Conservation (phyloP, 2,113 vertebrate genomes). For the Hipposideros armiger region DNA sequence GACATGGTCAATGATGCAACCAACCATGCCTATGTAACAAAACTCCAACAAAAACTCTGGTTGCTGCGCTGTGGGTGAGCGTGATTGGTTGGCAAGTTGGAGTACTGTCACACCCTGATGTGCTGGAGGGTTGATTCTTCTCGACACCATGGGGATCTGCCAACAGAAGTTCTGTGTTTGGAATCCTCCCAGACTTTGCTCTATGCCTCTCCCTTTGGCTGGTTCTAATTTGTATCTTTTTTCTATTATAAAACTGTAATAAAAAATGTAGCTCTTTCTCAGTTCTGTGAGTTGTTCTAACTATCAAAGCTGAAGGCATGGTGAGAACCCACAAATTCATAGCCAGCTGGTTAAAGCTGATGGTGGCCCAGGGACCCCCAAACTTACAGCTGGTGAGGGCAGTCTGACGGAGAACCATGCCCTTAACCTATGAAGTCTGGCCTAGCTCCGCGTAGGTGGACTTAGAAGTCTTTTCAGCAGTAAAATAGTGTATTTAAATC, state of each 20-base stretch:
- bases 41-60: neutral
- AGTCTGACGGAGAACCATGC: neutral
- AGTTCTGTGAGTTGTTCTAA: neutral
- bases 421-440: neutral
- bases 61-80: neutral
- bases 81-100: neutral
- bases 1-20: neutral
- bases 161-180: neutral
- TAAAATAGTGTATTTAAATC: neutral
- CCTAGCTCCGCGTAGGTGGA: neutral
- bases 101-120: neutral
- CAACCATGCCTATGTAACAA: neutral
- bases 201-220: neutral
- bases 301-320: neutral
- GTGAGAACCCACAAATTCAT: neutral
- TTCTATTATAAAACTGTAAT: neutral
- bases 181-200: neutral
- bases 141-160: too few relatives aligned
- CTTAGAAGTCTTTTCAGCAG: neutral
- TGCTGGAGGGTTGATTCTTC: neutral
- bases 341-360: neutral
- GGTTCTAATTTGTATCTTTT: neutral
- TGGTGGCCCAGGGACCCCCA: neutral
- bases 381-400: neutral
- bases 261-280: neutral